phyloP scores from a whole-genome alignment of 1,140 invertebrate genomes.

The Anoplophora glabripennis region DNA sequence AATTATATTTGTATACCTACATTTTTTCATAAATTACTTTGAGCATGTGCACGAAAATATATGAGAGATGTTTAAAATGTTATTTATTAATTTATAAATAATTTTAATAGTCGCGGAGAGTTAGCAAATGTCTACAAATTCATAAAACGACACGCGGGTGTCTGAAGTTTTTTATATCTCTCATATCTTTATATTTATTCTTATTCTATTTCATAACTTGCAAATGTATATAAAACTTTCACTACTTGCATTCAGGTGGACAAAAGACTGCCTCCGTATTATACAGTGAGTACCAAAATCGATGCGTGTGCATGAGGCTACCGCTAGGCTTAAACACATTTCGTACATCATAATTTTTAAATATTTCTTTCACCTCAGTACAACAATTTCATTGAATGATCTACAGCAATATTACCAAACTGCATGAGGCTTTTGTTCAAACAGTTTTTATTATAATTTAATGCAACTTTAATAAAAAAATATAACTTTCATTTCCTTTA shows the following conservation, averaged over 20 bases:
- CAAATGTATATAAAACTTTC: background rate
- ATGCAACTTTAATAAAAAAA: background rate
- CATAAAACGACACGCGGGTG: no score
- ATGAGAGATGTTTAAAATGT: no score
- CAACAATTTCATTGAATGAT: background rate
- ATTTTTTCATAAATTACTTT: no score
- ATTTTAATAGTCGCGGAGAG: no score
- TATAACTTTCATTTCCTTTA: background rate
- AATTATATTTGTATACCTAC: no score
- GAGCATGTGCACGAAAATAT: no score
- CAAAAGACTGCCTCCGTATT: conserved; percentile 27
- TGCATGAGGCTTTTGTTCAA: background rate
- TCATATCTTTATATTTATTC: no score
- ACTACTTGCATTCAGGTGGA: conserved; percentile 17
- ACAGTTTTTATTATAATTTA: background rate
- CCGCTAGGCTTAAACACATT: background rate
- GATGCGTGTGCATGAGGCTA: background rate
- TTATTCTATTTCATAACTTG: no score
- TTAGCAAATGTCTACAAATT: no score
- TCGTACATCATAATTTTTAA: background rate
- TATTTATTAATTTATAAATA: no score
- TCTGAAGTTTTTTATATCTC: no score
- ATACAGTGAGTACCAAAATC: conserved; percentile 31
- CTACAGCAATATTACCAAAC: background rate
- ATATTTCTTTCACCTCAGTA: background rate